Evolutionary conservation across 1,140 invertebrate species (phyloP), one percentile per base, ranked within the genome.

Genomic region (Drosophila arawakana): DNA sequence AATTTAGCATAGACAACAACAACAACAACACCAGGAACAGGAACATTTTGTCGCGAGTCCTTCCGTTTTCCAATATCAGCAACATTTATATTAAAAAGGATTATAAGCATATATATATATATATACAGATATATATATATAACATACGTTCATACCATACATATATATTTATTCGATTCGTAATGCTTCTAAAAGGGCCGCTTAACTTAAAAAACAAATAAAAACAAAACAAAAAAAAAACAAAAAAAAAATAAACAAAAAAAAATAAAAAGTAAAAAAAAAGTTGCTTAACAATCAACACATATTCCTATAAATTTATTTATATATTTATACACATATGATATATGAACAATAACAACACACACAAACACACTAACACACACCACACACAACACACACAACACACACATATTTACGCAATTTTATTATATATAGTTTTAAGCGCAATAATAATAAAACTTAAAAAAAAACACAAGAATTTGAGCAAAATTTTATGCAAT

Each of bases 251-350:
- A 63, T 62, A 59, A 43, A 70, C 49, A 52, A 75, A 50, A 73
- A 50, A 73, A 75, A 63, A 60, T 50, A 43, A 70, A 55, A 50
- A 50, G 47, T 46, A 57, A 54, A 70, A 61, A 80, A 79, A 80
- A 58, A 59, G 71, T 73, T 73, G 66, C 66, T 61, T 74, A 35
- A 69, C 78, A 78, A 83, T 62, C 83, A 88, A 86, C 76, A 88
- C 76, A 86, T 86, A 86, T 86, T 88, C 83, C 83, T 86, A 86
- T 86, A 86, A 80, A 88, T 86, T 86, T 86, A 88, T 86, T 88
- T 86, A 86, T 86, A 86, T 81, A 82, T 79, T 69, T 73, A 88
- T 84, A 80, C 84, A 80, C 89, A 88, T 88, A 30, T 86, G 73
- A 86, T 82, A 86, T 86, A 86, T 86, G 59, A 85, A 86, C 65